Conservation (phyloP, 2,797 vertebrate genomes). For the Monodelphis domestica region DNA sequence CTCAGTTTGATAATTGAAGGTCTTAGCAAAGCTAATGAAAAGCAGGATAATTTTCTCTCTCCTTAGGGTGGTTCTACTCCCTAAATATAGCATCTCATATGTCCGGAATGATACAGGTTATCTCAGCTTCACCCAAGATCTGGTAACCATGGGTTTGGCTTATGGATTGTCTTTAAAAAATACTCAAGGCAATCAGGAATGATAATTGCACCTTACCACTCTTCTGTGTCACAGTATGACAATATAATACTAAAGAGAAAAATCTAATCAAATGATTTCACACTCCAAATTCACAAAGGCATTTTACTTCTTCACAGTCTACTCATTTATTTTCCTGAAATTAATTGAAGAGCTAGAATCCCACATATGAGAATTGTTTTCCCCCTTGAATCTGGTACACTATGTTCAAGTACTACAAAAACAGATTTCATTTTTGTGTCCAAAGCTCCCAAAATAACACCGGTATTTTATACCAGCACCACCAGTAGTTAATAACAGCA, state of each 20-base stretch:
- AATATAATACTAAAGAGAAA: neutral
- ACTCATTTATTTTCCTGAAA: constrained; percentile 23
- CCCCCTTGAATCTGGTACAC: constrained; percentile 21
- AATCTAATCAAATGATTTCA: neutral
- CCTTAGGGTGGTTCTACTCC: neutral
- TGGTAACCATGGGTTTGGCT: neutral
- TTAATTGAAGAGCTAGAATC: neutral
- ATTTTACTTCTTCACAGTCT: neutral
- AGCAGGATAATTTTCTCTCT: neutral
- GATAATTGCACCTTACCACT: neutral
- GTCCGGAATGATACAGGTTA: neutral
- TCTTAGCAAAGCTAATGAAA: neutral
- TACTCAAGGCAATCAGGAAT: neutral
- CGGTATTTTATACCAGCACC: too few relatives aligned
- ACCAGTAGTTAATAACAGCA: constrained; percentile 30
- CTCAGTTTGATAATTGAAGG: too few relatives aligned
- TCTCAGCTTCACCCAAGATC: neutral
- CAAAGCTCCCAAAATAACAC: constrained; percentile 31
- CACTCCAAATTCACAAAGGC: neutral
- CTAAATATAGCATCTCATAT: neutral
- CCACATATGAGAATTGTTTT: constrained; percentile 12
- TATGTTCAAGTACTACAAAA: constrained; percentile 19
- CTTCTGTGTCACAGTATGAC: neutral
- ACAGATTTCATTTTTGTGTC: constrained; percentile 33
- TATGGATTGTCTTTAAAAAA: neutral